phyloP scores from a whole-genome alignment of 1,140 invertebrate species.

The Drepana arcuata region DNA sequence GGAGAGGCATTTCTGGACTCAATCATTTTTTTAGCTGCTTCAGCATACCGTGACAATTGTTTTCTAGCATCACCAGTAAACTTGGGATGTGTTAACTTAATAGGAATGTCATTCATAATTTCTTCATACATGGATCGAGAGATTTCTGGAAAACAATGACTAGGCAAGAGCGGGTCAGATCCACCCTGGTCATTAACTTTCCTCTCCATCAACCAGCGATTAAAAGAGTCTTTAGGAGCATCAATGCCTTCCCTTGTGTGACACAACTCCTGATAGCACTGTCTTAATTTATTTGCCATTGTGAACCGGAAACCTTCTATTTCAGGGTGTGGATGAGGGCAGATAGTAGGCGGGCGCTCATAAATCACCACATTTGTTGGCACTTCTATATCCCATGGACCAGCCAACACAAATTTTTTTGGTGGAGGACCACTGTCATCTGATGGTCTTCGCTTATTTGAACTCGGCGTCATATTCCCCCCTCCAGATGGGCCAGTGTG shows the following conservation, averaged over 20 bases:
- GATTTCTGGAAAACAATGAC: conserved; percentile 92
- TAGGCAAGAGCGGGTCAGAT: conserved; percentile 91
- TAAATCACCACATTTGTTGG: conserved; percentile 95
- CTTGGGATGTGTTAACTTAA: conserved; percentile 94
- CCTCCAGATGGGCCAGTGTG: conserved; percentile 70
- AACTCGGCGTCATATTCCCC: conserved; percentile 61
- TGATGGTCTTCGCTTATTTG: conserved; percentile 81
- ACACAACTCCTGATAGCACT: conserved; percentile 95
- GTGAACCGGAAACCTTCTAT: conserved; percentile 87
- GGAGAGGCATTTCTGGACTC: conserved; percentile 93
- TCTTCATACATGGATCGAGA: conserved; percentile 96
- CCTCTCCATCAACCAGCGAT: conserved; percentile 95
- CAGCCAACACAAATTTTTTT: conserved; percentile 90
- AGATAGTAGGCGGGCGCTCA: conserved; percentile 85
- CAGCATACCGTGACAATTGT: conserved; percentile 94
- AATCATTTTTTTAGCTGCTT: conserved; percentile 97
- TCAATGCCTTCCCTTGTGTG: conserved; percentile 95
- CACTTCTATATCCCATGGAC: conserved; percentile 96
- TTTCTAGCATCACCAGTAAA: conserved; percentile 97
- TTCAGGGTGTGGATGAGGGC: conserved; percentile 95
- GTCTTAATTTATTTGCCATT: conserved; percentile 86
- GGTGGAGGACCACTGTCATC: conserved; percentile 79
- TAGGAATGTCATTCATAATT: conserved; percentile 98
- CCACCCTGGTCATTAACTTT: conserved; percentile 91
- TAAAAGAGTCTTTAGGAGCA: conserved; percentile 96